Evolutionary conservation across 2,113 vertebrate genomes (phyloP), one percentile per base, ranked within the genome.

Genomic region (Ameiurus melas): DNA sequence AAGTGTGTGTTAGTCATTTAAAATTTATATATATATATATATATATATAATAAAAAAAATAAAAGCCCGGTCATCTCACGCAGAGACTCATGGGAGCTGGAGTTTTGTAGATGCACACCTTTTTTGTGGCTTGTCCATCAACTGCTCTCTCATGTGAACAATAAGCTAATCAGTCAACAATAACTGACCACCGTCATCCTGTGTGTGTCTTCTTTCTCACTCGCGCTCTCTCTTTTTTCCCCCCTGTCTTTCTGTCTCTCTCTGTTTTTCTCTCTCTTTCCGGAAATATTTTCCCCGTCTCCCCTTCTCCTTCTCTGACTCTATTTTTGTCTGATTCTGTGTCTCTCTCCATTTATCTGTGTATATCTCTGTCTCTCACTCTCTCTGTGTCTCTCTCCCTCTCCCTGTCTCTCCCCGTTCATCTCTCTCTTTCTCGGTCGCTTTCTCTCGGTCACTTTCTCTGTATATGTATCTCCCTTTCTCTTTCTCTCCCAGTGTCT

Each of bases 141-240:
- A 90, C 90, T 88, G 85, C 91, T 91, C 90, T 90, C 92, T 94
- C 92, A 93, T 92, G 90, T 86, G 88, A 88, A 89, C 77, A 85
- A 88, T 88, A 92, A 91, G 88, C 86, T 88, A 89, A 89, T 92
- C 33, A 82, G 87, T 90, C 92, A 89, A 94, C 92, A 95, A 95
- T 94, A 93, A 93, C 92, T 93, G 94, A 55, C 27, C 6, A n/a
- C 93, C 30, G 25, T 30, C 27, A 20, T 55, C 9, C 9, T 58
- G 8, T 13, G 3, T 58, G 12, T 6, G 4, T 79, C 14, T 79
- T 2, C 22, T 78, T 4, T 51, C 12, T 36, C 30, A 47, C 22
- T 47, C 22, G 14, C 47, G 8, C 7, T 47, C 19, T 43, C 22
- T 19, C 14, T 77, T 47, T 30, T 14, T 5, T 25, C 4, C 3